Conservation (phyloP, 2,888 invertebrate genomes). For the Drosophila acutilabella region DNA sequence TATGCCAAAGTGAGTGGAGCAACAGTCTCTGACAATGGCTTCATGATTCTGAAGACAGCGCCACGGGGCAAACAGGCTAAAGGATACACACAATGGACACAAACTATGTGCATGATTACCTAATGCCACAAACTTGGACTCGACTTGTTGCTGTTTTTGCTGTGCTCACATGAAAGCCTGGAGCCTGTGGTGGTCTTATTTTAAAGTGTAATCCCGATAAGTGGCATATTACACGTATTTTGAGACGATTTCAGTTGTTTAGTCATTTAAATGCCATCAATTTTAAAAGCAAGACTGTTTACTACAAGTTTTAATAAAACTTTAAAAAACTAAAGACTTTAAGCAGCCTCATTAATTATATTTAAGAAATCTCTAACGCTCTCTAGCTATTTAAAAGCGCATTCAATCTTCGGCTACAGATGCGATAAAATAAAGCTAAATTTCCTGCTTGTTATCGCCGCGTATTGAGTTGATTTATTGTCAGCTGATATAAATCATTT, state of each 20-base stretch:
- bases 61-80: constrained; percentile 63
- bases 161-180: constrained; percentile 4
- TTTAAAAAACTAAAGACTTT: too few relatives aligned
- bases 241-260: neutral
- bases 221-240: constrained; percentile 8
- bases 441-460: constrained; percentile 62
- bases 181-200: neutral
- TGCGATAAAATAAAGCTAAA: neutral
- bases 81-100: constrained; percentile 65
- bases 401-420: neutral
- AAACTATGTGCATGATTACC: constrained; percentile 63
- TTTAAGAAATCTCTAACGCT: neutral
- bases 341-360: neutral
- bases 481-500: constrained; percentile 82
- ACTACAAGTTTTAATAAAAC: too few relatives aligned
- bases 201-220: constrained; percentile 6
- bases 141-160: neutral
- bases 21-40: constrained; percentile 67
- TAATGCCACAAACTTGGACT: constrained; percentile 50
- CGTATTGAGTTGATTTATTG: constrained; percentile 83
- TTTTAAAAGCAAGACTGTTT: neutral
- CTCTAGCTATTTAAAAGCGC: neutral
- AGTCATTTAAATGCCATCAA: neutral
- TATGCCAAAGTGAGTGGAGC: constrained; percentile 79
- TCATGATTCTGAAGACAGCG: constrained; percentile 71